Evolutionary conservation across 1,140 invertebrate genomes (phyloP), one percentile per base, ranked within the genome.

Genomic region (Sarcophaga peregrina): DNA sequence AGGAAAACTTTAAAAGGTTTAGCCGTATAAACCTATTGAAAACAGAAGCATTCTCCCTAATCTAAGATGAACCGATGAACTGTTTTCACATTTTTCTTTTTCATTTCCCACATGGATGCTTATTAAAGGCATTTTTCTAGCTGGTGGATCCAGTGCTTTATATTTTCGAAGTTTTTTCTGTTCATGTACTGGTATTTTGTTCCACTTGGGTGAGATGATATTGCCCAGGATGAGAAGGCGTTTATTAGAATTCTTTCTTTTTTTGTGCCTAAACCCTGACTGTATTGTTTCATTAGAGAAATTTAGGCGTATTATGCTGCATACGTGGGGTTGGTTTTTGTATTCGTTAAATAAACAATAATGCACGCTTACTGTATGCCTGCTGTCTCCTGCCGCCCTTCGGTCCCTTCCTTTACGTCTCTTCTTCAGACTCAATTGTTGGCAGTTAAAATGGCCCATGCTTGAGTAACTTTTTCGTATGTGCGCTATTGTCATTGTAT

Each of bases 261-360:
- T 78, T 25, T 78, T 17, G 5, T 20, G 25, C 25, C 25, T 37
- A 37, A 37, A 37, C 4, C 25, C 25, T 37, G 25, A 4, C 25
- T 37, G 75, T 46, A 20, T 78, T 25, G 62, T 20, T 25, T 68
- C 62, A 68, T 68, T 20, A 20, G 17, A 25, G 48, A 50, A 10
- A 50, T n/a, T 72, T 76, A 5, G 5, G 73, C 15, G 47, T 50
- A n/a, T n/a, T 50, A n/a, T 76, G 15, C 15, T 48, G 46, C 8
- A 74, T 37, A 37, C 25, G 45, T 76, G 74, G 11, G 45, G 25
- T 76, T 76, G 45, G 13, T n/a, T 76, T 76, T 47, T 47, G 17
- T 78, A 48, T 47, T 20, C 46, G 74, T 0, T 50, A 78, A 78
- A 78, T n/a, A 48, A 78, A 78, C 75, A 78, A 78, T 78, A 78